A percentile compares a stretch with the other conserved stretches of the same genome.
phyloP scores from a whole-genome alignment of 2,797 vertebrate genomes.

The Otus scops region DNA sequence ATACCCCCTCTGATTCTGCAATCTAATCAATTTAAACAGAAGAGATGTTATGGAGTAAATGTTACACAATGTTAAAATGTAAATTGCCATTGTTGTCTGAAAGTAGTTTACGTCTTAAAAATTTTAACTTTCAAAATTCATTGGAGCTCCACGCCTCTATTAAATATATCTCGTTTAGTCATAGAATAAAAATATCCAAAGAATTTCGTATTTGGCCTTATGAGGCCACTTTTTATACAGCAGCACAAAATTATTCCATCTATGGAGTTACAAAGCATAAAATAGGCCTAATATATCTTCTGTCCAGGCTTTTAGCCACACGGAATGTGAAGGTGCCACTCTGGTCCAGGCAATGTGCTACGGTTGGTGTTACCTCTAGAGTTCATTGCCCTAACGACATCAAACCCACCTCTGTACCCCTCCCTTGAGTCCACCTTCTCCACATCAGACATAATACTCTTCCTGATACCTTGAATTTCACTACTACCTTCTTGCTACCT shows the following conservation, averaged over 20 bases:
- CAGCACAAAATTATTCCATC: background rate
- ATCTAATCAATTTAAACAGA: background rate
- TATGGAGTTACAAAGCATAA: background rate
- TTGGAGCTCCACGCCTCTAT: background rate
- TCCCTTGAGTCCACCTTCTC: background rate
- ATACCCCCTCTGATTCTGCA: background rate
- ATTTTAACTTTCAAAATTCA: background rate
- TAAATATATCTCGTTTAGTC: background rate
- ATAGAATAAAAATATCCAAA: background rate
- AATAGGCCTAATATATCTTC: background rate
- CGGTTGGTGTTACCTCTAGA: background rate
- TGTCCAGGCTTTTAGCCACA: background rate
- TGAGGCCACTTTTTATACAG: background rate
- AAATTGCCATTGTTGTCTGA: background rate
- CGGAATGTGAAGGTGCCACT: background rate
- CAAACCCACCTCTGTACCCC: background rate
- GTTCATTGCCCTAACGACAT: background rate
- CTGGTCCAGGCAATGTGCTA: background rate
- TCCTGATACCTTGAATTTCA: background rate
- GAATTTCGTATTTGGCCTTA: background rate
- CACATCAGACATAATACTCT: background rate
- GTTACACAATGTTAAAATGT: background rate
- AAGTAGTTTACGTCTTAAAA: background rate
- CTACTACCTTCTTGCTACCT: background rate
- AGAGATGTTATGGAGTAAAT: background rate